Percentiles rank a stretch among this genome's conserved stretches.
These are phyloP conservation scores for Propithecus deckenii DNA, from an alignment of 2,797 vertebrate species.

Conservation along the genomic window DNA sequence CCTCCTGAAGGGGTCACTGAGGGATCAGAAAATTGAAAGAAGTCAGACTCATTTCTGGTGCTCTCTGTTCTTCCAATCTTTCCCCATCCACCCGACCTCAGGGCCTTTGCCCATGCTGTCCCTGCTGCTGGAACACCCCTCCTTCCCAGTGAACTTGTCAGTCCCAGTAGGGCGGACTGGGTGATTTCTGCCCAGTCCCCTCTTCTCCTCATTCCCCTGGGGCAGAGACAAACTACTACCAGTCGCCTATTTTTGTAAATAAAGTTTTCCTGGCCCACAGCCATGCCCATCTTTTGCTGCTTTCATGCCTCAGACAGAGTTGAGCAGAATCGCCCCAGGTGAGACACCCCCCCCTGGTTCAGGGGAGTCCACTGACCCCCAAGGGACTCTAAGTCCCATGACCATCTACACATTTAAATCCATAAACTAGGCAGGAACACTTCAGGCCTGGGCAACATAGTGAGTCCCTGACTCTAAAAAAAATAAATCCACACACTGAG, in stretches of 20 bases:
- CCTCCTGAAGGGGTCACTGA: not conserved
- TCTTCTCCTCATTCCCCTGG: not conserved
- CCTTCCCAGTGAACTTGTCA: not conserved
- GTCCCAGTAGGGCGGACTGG: not conserved
- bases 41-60: not conserved
- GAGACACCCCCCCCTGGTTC: not conserved
- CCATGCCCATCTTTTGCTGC: not conserved
- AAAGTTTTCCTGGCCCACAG: not conserved
- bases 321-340: too few relatives aligned
- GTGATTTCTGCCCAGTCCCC: not conserved
- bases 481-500: not conserved
- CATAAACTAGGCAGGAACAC: not conserved
- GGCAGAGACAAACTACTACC: not conserved
- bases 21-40: not conserved
- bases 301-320: not conserved
- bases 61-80: not conserved
- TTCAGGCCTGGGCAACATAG: not conserved
- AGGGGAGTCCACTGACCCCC: not conserved
- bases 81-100: fast-evolving
- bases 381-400: not conserved
- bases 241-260: not conserved
- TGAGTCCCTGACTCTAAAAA: not conserved
- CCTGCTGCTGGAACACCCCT: too few relatives aligned
- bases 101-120: not conserved
- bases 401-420: not conserved